Base-by-base conservation (phyloP, 2,113 vertebrate genomes). In the Phaethornis superciliosus region DNA sequence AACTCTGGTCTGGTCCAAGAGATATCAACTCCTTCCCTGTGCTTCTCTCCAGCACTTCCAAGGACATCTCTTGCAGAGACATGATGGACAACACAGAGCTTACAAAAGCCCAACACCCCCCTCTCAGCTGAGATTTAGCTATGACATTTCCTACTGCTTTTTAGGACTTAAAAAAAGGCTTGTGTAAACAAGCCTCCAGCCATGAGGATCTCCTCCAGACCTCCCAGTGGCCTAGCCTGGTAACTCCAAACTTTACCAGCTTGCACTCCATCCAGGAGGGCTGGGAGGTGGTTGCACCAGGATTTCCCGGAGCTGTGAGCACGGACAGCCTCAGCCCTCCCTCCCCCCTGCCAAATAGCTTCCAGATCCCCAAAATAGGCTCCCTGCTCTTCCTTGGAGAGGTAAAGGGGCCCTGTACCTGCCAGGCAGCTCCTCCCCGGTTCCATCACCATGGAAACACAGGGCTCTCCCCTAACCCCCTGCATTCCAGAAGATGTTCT, bases 81-180 rank as follows among this genome's bases (percentile, higher is more conserved):
- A 2, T 0, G 2, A 4, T 3, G 6, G 65, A 33, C 0, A 0
- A 52, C 4, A 30, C 0, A 1, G 10, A 13, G 21, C 26, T 44
- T 42, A 24, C 12, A 15, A 60, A 52, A 5, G 7, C 12, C 28
- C 10, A 28, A 55, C 0, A 1, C 3, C 14, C 21, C 27, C 55
- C 52, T 17, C 58, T 6, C 26, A 8, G 27, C 56, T 30, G 27
- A 5, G 13, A 4, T 21, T 49, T 5, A 42, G 44, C 63, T 59
- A 12, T 10, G 20, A 51, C 28, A 7, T 12, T 47, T 24, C n/a
- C n/a, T 15, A 17, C 4, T 55, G 9, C 30, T 88, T 59, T 64
- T 68, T 26, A 59, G 17, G 12, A 27, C 20, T 49, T 15, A 6
- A 68, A 3, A 15, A 62, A 42, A 19, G 58, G 9, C 12, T 70